Percentiles rank a stretch among this genome's conserved stretches.
Conservation (phyloP, 2,113 vertebrate species). For the Lota lota region DNA sequence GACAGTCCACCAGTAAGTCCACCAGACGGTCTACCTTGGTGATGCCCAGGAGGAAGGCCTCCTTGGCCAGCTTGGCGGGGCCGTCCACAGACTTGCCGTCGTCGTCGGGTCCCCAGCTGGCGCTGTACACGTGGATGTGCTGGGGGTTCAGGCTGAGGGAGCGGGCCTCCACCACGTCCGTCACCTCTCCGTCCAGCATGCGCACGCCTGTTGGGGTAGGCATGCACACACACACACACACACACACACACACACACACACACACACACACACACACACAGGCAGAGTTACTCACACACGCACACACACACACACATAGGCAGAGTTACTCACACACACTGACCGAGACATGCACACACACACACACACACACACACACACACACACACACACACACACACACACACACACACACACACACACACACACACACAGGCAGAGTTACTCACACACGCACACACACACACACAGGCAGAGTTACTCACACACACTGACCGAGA, state of each 20-base stretch:
- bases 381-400: too few species aligned
- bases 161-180: slow-evolving; percentile 92
- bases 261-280: not conserved
- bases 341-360: too few species aligned
- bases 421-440: too few species aligned
- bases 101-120: slow-evolving; percentile 94
- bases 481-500: too few species aligned
- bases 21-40: slow-evolving; percentile 79
- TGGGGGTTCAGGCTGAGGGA: slow-evolving; percentile 92
- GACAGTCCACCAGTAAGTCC: slow-evolving; percentile 6
- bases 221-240: not conserved
- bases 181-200: slow-evolving; percentile 98
- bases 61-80: slow-evolving; percentile 90
- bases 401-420: too few species aligned
- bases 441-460: too few species aligned
- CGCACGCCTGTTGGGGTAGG: slow-evolving; percentile 83
- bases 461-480: too few species aligned
- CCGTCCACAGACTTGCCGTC: slow-evolving; percentile 96
- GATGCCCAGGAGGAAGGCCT: slow-evolving; percentile 90
- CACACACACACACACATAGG: not conserved
- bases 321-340: not conserved
- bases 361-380: too few species aligned
- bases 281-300: not conserved
- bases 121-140: slow-evolving; percentile 92
- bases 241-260: not conserved